phyloP scores from a whole-genome alignment of 2,113 vertebrate species.

The Athene cunicularia region DNA sequence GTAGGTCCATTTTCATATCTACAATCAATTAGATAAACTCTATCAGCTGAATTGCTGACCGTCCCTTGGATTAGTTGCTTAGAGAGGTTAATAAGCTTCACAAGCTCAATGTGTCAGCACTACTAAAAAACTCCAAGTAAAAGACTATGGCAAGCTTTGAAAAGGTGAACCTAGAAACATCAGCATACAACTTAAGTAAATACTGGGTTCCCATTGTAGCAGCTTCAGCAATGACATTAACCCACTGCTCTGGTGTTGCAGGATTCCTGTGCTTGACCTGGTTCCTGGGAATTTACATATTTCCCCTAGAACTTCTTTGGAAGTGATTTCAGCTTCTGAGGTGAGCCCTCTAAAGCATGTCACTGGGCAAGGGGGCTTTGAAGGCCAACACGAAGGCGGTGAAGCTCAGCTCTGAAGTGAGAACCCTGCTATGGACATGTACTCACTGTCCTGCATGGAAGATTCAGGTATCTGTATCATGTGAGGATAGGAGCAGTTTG shows the following conservation, averaged over 20 bases:
- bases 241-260: not conserved
- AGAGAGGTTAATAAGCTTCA: not conserved
- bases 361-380: not conserved
- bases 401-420: not conserved
- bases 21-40: not conserved
- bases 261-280: not conserved
- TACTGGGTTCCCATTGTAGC: not conserved
- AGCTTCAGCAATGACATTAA: not conserved
- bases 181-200: not conserved
- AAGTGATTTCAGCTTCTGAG: not conserved
- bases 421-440: not conserved
- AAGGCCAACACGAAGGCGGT: not conserved
- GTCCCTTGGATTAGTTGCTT: not conserved
- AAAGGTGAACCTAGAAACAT: not conserved
- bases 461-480: not conserved
- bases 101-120: not conserved
- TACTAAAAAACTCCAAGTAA: not conserved
- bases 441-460: not conserved
- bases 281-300: not conserved
- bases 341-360: not conserved
- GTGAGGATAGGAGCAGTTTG: not conserved
- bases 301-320: not conserved
- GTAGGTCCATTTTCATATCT: not conserved
- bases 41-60: not conserved
- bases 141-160: not conserved